Base-by-base conservation (phyloP, 2,888 invertebrate genomes). In the Lamellibrachia columna region DNA sequence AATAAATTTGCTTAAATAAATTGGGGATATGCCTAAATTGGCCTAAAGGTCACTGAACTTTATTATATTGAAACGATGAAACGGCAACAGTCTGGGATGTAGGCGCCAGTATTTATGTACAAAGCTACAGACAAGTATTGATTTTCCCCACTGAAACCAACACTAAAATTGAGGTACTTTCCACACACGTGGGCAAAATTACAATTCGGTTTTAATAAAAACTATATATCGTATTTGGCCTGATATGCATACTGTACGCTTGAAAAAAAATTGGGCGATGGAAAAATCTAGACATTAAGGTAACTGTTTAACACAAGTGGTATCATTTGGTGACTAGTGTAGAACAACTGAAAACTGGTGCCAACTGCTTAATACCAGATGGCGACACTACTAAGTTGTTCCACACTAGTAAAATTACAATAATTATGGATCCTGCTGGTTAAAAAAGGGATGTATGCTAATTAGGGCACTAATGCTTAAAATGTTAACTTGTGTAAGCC, bases 1-100 rank as follows among this genome's bases (percentile, higher is more conserved):
- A 75, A 4, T 75, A 75, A 75, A 75, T 22, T 75, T 2, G 75
- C 75, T 6, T 75, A 75, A 75, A 75, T 75, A 75, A 75, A 75
- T 75, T 75, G 75, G 75, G 75, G n/a, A 75, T 75, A 75, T 75
- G n/a, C 75, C n/a, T 6, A 75, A 75, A 75, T 75, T 75, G 75
- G 75, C 22, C 22, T 11, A 75, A 75, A 75, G n/a, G 75, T 75
- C 75, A 75, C 75, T 75, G 22, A 75, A 75, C n/a, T 22, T 40
- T 22, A 75, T 75, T 75, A 75, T 22, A 75, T 75, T 75, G 22
- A 75, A 75, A 22, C 0, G n/a, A 15, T 75, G n/a, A 75, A 75
- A 15, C 15, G 75, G 75, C 75, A 22, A 75, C 75, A 75, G 11
- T 75, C 22, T 22, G 22, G 75, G 75, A 6, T 11, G 75, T n/a